phyloP scores from a whole-genome alignment of 2,888 invertebrate species.

The Macropis europaea region DNA sequence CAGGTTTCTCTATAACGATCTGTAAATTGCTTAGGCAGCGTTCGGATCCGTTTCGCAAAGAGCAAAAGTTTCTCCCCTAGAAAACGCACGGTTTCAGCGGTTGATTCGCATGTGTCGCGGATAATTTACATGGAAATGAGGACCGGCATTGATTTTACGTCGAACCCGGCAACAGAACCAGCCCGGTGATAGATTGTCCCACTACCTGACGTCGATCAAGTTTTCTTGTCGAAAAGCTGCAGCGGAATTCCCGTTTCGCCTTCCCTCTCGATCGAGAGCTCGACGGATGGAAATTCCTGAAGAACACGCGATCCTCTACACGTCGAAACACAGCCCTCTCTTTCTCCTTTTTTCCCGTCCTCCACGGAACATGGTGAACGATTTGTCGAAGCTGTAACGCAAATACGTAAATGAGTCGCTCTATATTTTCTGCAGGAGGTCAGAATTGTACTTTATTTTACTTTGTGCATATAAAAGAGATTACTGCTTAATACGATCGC shows the following conservation, averaged over 20 bases:
- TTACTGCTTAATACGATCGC: too few relatives aligned
- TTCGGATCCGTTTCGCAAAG: too few relatives aligned
- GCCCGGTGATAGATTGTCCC: constrained; percentile 49
- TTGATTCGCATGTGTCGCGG: constrained; percentile 38
- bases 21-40: too few relatives aligned
- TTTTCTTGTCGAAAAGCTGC: constrained; percentile 41
- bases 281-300: neutral
- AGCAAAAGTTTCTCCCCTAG: too few relatives aligned
- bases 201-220: constrained; percentile 37
- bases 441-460: too few relatives aligned
- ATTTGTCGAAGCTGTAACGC: too few relatives aligned
- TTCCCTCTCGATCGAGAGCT: neutral
- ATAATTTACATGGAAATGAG: constrained; percentile 65
- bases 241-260: neutral
- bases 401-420: too few relatives aligned
- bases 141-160: constrained; percentile 64
- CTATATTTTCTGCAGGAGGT: too few relatives aligned
- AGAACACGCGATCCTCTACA: neutral
- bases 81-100: too few relatives aligned
- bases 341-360: neutral
- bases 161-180: constrained; percentile 44
- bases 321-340: constrained; percentile 5
- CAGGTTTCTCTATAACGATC: too few relatives aligned
- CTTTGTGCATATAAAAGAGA: too few relatives aligned
- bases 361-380: too few relatives aligned